Evolutionary conservation across 2,888 invertebrate species (phyloP), one percentile per base, ranked within the genome.

Genomic region (Allophyes oxyacanthae): DNA sequence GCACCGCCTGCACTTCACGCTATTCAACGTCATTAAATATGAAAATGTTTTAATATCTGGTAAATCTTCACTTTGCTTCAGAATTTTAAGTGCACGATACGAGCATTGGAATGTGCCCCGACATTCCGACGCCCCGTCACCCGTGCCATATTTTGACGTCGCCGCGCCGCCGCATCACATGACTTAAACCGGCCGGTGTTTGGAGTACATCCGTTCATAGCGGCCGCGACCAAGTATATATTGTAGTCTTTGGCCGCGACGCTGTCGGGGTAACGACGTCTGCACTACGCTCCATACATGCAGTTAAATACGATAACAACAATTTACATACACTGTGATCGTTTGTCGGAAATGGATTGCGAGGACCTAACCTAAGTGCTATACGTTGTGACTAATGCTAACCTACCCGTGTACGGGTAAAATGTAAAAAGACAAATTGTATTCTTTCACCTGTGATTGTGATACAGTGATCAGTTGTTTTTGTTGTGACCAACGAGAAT

Each of bases 111-210:
- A 73, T 75, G 63, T 72, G 69, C 65, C 56, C 84, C 61, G 41
- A 49, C 60, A 89, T 87, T 87, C 79, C 81, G 64, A 53, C 56
- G 60, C 64, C 77, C 81, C 74, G 79, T 81, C 59, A 64, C 77
- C 81, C 74, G 79, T 81, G 78, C 82, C 82, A 79, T 89, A 87
- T 88, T 89, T 90, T 88, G 86, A 86, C 82, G 84, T 73, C 67
- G 66, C 72, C 70, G 68, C 82, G 84, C 65, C 59, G 65, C 75
- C 75, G 71, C 79, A 82, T 90, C 91, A 92, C 87, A 88, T 87
- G 87, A 90, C 78, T 79, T 60, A 64, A 58, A 70, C 83, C 83
- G 84, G 85, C 87, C 88, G 87, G 89, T 83, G 70, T 75, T 69
- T 64, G 13, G 40, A 50, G 72, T 73, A 75, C 67, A 73, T 67